These are phyloP conservation scores for Eupelmus urozonus DNA, from an alignment of 2,888 invertebrate species.

Conservation along the genomic window DNA sequence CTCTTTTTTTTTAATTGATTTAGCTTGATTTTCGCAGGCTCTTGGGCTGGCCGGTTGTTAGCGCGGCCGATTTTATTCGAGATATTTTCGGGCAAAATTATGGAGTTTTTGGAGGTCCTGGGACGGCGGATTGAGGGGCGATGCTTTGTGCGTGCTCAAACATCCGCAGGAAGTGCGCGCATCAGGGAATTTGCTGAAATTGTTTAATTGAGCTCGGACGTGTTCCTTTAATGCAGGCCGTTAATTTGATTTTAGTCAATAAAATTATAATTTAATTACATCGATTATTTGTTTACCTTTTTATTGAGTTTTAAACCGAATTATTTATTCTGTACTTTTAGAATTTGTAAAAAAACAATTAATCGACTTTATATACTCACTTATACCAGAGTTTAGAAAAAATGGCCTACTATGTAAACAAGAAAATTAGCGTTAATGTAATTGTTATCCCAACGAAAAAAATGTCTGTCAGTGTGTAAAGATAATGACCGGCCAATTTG, in stretches of 20 bases:
- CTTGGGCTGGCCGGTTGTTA: neutral
- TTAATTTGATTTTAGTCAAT: too few relatives aligned
- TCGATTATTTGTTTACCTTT: too few relatives aligned
- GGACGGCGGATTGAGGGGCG: too few relatives aligned
- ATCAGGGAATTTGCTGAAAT: too few relatives aligned
- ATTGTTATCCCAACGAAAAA: conserved; percentile 22
- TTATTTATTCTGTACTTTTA: too few relatives aligned
- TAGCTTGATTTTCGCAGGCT: conserved; percentile 24
- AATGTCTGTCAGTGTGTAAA: conserved; percentile 39
- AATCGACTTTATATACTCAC: too few relatives aligned
- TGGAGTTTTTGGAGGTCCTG: neutral
- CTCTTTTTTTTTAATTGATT: conserved; percentile 32
- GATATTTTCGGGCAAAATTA: neutral
- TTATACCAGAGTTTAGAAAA: conserved; percentile 11
- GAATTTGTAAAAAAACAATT: conserved; percentile 19
- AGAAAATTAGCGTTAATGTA: conserved; percentile 49
- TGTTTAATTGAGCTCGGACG: too few relatives aligned
- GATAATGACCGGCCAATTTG: conserved; percentile 51
- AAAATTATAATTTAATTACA: too few relatives aligned
- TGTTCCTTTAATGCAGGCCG: too few relatives aligned
- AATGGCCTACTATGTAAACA: conserved; percentile 47
- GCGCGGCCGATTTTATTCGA: neutral
- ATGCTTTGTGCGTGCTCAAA: too few relatives aligned
- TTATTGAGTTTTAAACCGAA: too few relatives aligned
- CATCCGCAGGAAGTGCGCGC: too few relatives aligned